phyloP scores from a whole-genome alignment of 2,797 vertebrate genomes.

The Amblyraja radiata region DNA sequence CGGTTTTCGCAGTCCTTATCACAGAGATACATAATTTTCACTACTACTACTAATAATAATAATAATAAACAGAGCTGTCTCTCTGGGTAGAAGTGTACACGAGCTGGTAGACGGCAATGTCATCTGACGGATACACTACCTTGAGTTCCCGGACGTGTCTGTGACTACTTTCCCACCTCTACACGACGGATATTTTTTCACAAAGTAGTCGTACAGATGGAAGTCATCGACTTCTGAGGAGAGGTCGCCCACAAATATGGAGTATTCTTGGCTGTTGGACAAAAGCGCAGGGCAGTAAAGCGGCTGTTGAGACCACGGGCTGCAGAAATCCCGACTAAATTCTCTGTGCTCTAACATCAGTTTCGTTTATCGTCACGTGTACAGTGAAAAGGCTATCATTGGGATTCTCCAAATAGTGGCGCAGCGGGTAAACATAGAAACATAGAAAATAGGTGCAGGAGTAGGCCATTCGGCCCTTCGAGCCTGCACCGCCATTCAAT shows the following conservation, averaged over 20 bases:
- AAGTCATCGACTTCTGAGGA: constrained; percentile 82
- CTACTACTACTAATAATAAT: neutral
- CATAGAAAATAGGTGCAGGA: too few species aligned
- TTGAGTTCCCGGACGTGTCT: constrained; percentile 80
- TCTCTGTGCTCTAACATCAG: neutral
- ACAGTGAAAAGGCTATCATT: too few species aligned
- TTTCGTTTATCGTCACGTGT: too few species aligned
- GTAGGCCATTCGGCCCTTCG: too few species aligned
- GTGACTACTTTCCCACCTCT: constrained; percentile 87
- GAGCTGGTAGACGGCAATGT: neutral
- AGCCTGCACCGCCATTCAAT: too few species aligned
- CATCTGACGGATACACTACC: constrained; percentile 55
- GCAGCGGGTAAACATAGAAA: too few species aligned
- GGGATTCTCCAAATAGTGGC: too few species aligned
- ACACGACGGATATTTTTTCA: constrained; percentile 82
- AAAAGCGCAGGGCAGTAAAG: neutral
- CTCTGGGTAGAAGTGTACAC: neutral
- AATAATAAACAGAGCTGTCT: neutral
- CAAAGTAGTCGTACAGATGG: constrained; percentile 80
- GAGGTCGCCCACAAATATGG: constrained; percentile 87
- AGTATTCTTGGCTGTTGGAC: constrained; percentile 70
- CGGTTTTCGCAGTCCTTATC: neutral
- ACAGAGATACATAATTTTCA: constrained; percentile 22
- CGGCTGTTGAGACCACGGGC: neutral
- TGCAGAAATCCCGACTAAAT: neutral